phyloP scores from a whole-genome alignment of 2,113 vertebrate species.

The Chascanopsetta lugubris region DNA sequence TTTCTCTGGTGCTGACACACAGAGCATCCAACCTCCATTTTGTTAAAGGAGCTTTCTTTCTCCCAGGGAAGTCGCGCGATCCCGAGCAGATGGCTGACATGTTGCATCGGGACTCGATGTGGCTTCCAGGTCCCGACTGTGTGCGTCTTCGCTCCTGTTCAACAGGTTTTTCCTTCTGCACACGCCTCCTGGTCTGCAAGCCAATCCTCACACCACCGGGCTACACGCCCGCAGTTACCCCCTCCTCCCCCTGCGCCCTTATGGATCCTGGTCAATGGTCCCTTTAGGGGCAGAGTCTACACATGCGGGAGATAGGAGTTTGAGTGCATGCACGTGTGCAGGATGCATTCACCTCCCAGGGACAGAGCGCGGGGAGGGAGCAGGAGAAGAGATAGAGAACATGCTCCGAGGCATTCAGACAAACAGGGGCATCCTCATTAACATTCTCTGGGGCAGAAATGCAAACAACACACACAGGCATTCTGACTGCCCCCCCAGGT shows the following conservation, averaged over 20 bases:
- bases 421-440: constrained; percentile 11
- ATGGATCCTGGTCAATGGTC: constrained; percentile 31
- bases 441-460: constrained; percentile 43
- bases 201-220: constrained; percentile 65
- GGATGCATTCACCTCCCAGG: constrained; percentile 16
- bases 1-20: not conserved
- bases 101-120: not conserved
- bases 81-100: not conserved
- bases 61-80: not conserved
- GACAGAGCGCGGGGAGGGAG: not conserved
- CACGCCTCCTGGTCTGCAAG: constrained; percentile 42
- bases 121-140: not conserved
- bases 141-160: not conserved
- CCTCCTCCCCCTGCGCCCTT: not conserved
- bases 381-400: not conserved
- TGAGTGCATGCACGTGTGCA: constrained; percentile 28
- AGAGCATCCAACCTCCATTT: no score
- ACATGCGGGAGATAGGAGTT: not conserved
- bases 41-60: not conserved
- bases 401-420: constrained; percentile 19
- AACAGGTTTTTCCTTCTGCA: constrained; percentile 3
- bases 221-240: constrained; percentile 44
- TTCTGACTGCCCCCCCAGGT: not conserved
- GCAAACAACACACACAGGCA: constrained; percentile 40
- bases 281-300: constrained; percentile 32